Evolutionary conservation across 2,888 invertebrate species (phyloP).

Genomic region (Dynastes maya): DNA sequence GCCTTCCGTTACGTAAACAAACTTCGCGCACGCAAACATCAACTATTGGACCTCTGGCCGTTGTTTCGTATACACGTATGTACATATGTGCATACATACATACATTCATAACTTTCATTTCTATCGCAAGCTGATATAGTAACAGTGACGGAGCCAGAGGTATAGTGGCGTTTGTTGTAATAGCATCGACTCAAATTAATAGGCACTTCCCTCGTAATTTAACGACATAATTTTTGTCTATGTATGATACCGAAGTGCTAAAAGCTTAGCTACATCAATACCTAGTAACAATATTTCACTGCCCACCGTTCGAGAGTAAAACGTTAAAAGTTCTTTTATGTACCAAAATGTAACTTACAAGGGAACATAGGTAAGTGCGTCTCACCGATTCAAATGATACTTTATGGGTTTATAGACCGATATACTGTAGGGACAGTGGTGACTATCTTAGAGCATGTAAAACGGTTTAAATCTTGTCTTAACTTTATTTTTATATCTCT

Average conservation of each 20-base stretch:
- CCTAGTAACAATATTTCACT: neutral
- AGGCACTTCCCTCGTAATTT: conserved; percentile 12
- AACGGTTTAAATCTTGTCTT: no score
- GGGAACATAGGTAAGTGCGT: no score
- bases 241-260: conserved; percentile 12
- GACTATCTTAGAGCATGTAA: no score
- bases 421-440: no score
- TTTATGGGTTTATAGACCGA: no score
- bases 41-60: conserved; percentile 23
- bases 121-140: conserved; percentile 13
- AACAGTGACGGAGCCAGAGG: conserved; percentile 11
- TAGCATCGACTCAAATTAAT: conserved; percentile 23
- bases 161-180: conserved; percentile 16
- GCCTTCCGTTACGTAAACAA: conserved; percentile 41
- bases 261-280: conserved; percentile 8
- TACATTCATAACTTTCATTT: conserved; percentile 34
- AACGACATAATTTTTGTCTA: conserved; percentile 24
- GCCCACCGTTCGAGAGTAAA: no score
- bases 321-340: no score
- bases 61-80: conserved; percentile 11
- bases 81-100: no score
- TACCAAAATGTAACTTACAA: no score
- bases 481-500: no score
- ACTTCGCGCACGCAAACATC: conserved; percentile 30
- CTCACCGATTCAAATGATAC: no score